Evolutionary conservation across 2,797 vertebrate species (phyloP).

Genomic region (Fundulus diaphanus): DNA sequence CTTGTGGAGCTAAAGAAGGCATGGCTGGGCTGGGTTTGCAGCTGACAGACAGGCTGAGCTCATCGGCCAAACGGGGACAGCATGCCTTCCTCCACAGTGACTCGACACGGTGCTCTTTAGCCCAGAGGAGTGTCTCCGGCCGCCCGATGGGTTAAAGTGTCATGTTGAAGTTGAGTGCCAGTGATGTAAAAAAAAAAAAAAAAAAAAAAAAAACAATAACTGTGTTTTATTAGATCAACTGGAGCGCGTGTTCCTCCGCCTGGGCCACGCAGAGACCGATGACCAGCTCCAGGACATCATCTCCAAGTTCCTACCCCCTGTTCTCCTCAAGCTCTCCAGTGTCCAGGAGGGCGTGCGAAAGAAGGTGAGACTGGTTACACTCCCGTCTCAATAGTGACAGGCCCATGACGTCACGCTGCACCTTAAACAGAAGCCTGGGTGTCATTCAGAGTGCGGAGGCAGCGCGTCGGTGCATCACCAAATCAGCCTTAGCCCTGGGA

Average conservation of each 20-base stretch:
- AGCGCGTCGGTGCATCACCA: no score
- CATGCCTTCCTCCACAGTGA: background rate
- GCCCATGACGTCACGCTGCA: no score
- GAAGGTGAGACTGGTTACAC: slow-evolving; percentile 85
- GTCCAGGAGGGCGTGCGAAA: slow-evolving; percentile 97
- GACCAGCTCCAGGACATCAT: slow-evolving; percentile 98
- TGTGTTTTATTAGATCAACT: slow-evolving; percentile 89
- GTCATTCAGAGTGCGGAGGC: no score
- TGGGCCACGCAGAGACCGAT: slow-evolving; percentile 98
- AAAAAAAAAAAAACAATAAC: no score
- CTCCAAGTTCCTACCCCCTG: slow-evolving; percentile 97
- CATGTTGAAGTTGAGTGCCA: background rate
- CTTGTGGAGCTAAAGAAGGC: slow-evolving; percentile 44
- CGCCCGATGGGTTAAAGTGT: background rate
- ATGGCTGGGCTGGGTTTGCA: slow-evolving; percentile 45
- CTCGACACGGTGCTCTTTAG: background rate
- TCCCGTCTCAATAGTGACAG: background rate
- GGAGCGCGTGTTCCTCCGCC: slow-evolving; percentile 96
- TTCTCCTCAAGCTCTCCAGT: slow-evolving; percentile 97
- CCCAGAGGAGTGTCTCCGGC: background rate
- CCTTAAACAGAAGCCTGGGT: no score
- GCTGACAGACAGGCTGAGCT: slow-evolving; percentile 34
- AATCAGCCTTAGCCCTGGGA: no score
- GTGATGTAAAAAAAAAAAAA: slow-evolving; percentile 7
- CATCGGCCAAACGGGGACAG: slow-evolving; percentile 9